Conservation (phyloP, 53 echinoderm and acorn worm genomes). For the Patiria pectinifera region DNA sequence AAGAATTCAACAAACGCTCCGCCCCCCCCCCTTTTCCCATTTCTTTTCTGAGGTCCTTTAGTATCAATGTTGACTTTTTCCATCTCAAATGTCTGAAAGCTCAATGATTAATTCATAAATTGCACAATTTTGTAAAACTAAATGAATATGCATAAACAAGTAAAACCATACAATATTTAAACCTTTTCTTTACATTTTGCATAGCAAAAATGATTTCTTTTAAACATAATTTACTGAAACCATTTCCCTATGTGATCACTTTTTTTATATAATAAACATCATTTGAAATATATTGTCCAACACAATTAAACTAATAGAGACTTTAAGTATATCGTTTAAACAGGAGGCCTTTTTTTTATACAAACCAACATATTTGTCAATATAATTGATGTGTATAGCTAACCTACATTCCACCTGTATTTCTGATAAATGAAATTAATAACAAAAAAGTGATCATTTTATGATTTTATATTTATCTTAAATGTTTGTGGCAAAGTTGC, state of each 20-base stretch:
- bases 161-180: neutral
- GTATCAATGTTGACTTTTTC: neutral
- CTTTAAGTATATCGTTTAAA: neutral
- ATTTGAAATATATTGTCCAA: neutral
- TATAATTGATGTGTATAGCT: neutral
- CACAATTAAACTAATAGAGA: neutral
- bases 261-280: neutral
- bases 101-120: conserved; percentile 40
- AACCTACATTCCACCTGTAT: conserved; percentile 19
- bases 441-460: conserved; percentile 35
- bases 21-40: neutral
- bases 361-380: neutral
- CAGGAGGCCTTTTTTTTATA: neutral
- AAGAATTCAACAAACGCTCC: neutral
- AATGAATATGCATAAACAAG: conserved; percentile 3
- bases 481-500: neutral
- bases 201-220: conserved; percentile 28
- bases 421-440: conserved; percentile 13
- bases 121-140: conserved; percentile 48
- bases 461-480: conserved; percentile 16
- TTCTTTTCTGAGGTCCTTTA: neutral
- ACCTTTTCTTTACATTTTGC: conserved; percentile 27
- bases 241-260: neutral
- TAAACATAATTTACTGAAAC: neutral
- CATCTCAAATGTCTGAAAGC: conserved; percentile 38